These are phyloP conservation scores for Oceanodroma leucorhoa DNA, from an alignment of 2,797 vertebrate species.

Conservation along the genomic window DNA sequence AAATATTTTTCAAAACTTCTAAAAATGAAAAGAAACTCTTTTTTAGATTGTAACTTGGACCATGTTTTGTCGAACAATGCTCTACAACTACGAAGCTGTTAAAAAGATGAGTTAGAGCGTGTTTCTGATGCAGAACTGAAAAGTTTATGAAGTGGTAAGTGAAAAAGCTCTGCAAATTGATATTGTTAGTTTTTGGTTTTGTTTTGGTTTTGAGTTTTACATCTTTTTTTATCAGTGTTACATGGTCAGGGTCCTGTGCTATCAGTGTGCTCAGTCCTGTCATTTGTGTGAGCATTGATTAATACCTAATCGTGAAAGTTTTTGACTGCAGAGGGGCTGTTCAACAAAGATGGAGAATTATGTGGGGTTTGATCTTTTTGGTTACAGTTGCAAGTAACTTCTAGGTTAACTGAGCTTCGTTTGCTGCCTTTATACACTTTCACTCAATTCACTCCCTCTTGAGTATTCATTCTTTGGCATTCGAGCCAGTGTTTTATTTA, in stretches of 20 bases:
- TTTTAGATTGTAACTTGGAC: slow-evolving; percentile 1
- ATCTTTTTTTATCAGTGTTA: not conserved
- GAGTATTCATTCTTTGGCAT: slow-evolving; percentile 20
- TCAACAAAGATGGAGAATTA: not conserved
- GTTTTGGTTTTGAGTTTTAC: not conserved
- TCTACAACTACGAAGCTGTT: not conserved
- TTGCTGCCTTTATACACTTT: not conserved
- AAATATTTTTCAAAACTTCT: slow-evolving; percentile 24
- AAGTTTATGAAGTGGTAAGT: not conserved
- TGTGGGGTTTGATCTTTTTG: not conserved
- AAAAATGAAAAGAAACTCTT: not conserved
- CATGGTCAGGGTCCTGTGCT: not conserved
- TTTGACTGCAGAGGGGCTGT: not conserved
- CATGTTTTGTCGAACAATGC: not conserved
- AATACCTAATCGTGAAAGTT: not conserved
- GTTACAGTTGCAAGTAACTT: not conserved
- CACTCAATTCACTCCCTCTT: not conserved
- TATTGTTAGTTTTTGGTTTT: not conserved
- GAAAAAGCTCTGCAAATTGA: not conserved
- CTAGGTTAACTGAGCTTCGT: not conserved
- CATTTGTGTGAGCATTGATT: not conserved
- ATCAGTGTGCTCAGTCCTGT: not conserved
- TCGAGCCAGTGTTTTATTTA: slow-evolving; percentile 20
- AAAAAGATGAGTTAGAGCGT: not conserved
- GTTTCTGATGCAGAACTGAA: not conserved